Percentiles rank a stretch among this genome's conserved stretches.
Evolutionary conservation across 2,113 vertebrate species (phyloP).

Genomic region (Petaurus breviceps): DNA sequence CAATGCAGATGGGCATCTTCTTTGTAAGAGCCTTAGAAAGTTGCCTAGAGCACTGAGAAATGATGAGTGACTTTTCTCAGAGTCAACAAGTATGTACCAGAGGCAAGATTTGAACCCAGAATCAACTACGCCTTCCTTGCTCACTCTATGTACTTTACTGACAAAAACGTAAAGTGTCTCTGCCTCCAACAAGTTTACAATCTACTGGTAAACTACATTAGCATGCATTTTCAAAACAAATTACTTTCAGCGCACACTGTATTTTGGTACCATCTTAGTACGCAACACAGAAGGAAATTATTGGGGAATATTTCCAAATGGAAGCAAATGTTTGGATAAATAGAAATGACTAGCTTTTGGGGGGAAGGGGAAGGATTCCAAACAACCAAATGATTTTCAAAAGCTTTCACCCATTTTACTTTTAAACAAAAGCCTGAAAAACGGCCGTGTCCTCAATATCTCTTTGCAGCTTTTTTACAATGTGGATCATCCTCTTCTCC

Average conservation of each 20-base stretch:
- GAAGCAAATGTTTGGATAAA: background rate
- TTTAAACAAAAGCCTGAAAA: background rate
- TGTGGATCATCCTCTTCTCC: background rate
- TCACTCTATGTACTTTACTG: background rate
- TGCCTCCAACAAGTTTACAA: background rate
- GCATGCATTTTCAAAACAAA: background rate
- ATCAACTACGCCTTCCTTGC: background rate
- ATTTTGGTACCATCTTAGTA: background rate
- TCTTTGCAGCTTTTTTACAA: background rate
- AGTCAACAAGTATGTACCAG: background rate
- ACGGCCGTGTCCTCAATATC: background rate
- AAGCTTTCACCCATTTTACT: background rate
- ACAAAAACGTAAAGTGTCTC: background rate
- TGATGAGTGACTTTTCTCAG: background rate
- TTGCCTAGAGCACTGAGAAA: background rate
- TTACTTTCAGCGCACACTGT: background rate
- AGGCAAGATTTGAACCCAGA: background rate
- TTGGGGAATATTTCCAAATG: background rate
- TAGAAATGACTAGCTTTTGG: background rate
- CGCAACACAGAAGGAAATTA: background rate
- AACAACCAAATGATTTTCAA: background rate
- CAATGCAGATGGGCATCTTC: background rate
- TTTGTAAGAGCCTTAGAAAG: background rate
- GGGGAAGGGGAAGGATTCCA: background rate
- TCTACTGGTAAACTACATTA: background rate